These are phyloP conservation scores for Lysandra coridon DNA, from an alignment of 2,888 invertebrate genomes.

Conservation along the genomic window DNA sequence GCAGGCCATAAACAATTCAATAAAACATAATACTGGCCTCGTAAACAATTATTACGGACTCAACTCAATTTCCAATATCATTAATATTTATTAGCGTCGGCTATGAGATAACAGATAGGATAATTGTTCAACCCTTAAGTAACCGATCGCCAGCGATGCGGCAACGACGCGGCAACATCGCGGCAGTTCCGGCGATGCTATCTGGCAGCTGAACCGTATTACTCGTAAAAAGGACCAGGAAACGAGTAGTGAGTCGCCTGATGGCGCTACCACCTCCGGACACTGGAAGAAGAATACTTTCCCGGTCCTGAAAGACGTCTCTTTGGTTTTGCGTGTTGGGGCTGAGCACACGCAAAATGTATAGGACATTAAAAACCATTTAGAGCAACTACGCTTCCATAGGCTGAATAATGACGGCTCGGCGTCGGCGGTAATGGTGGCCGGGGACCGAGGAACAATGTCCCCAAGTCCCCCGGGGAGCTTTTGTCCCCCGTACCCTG, in stretches of 20 bases:
- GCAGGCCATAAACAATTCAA: not conserved
- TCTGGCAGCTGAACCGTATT: slow-evolving; percentile 67
- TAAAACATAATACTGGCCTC: slow-evolving; percentile 4
- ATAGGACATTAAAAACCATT: slow-evolving; percentile 78
- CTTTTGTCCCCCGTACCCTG: slow-evolving; percentile 74
- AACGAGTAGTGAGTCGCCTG: not conserved
- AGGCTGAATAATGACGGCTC: slow-evolving; percentile 74
- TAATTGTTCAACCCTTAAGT: slow-evolving; percentile 40
- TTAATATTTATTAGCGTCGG: slow-evolving; percentile 28
- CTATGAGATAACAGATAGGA: slow-evolving; percentile 32
- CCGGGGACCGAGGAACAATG: slow-evolving; percentile 69
- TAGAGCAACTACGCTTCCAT: slow-evolving; percentile 74
- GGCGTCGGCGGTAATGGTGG: slow-evolving; percentile 75
- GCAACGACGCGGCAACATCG: slow-evolving; percentile 50
- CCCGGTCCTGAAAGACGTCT: not conserved
- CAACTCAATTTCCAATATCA: not conserved
- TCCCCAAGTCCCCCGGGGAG: slow-evolving; percentile 64
- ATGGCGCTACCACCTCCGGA: not conserved
- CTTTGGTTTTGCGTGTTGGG: not conserved
- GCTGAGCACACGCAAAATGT: slow-evolving; percentile 66
- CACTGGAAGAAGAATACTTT: not conserved
- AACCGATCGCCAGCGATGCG: slow-evolving; percentile 46
- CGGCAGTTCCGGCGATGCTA: slow-evolving; percentile 55
- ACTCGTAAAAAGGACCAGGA: not conserved
- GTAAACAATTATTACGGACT: slow-evolving; percentile 3